phyloP scores from a whole-genome alignment of 2,888 invertebrate genomes.

The Cephonodes hylas region DNA sequence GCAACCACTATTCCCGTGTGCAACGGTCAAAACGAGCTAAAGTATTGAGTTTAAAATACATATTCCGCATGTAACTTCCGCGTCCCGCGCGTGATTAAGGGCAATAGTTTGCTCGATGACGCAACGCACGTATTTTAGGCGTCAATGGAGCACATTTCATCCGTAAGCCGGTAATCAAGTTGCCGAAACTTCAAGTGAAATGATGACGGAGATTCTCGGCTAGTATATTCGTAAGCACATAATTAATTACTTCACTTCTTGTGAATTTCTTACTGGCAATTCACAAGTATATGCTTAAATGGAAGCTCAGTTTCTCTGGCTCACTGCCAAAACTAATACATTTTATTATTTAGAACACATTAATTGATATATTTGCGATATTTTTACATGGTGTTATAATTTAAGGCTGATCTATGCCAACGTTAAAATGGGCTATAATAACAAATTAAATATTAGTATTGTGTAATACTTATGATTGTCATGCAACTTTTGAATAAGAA shows the following conservation, averaged over 20 bases:
- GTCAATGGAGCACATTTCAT: constrained; percentile 39
- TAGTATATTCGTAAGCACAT: not conserved
- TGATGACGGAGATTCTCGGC: not conserved
- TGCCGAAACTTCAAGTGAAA: constrained; percentile 25
- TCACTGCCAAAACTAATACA: not conserved
- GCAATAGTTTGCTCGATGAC: constrained; percentile 40
- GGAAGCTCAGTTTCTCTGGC: not conserved
- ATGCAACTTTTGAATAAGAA: too few relatives aligned
- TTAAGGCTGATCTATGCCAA: too few relatives aligned
- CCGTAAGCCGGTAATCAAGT: constrained; percentile 42
- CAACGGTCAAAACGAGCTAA: not conserved
- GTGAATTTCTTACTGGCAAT: not conserved
- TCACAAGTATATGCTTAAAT: not conserved
- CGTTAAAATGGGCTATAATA: too few relatives aligned
- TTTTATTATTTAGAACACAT: not conserved
- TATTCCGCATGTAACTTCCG: constrained; percentile 26
- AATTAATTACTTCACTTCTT: not conserved
- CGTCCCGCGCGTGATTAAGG: constrained; percentile 45
- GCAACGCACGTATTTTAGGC: constrained; percentile 50
- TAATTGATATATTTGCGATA: not conserved
- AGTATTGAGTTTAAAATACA: constrained; percentile 13
- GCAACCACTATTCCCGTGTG: not conserved
- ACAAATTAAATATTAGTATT: too few relatives aligned
- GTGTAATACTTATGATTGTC: too few relatives aligned
- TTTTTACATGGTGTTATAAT: not conserved